Evolutionary conservation across 2,113 vertebrate species (phyloP).

Genomic region (Neotragus moschatus): DNA sequence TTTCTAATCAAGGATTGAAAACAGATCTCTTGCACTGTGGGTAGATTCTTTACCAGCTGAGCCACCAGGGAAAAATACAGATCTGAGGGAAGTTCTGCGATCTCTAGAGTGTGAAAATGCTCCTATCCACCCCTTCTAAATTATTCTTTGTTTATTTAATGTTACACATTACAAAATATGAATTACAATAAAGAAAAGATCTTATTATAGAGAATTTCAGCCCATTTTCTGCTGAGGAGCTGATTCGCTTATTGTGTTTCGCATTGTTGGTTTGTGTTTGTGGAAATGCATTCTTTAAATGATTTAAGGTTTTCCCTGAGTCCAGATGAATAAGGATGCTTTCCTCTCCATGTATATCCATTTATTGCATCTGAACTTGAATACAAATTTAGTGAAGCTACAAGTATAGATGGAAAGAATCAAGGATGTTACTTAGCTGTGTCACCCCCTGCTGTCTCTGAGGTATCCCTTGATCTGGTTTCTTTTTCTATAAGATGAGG

Average conservation of each 20-base stretch:
- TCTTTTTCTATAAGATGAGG: background rate
- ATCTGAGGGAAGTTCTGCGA: background rate
- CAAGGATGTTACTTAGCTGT: background rate
- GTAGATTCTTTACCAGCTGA: background rate
- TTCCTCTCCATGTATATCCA: background rate
- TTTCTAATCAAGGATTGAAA: background rate
- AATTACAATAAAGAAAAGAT: conserved; percentile 56
- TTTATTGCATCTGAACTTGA: background rate
- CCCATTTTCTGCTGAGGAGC: background rate
- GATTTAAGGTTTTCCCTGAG: background rate
- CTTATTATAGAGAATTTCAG: conserved; percentile 16
- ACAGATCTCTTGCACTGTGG: background rate
- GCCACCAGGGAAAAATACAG: background rate
- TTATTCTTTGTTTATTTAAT: conserved; percentile 47
- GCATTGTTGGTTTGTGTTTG: background rate
- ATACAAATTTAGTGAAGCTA: background rate
- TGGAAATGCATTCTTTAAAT: background rate
- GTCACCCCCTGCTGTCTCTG: background rate
- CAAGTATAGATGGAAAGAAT: background rate
- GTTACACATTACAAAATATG: conserved; percentile 22
- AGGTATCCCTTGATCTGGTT: background rate
- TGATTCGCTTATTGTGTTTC: conserved; percentile 46
- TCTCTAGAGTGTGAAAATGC: background rate
- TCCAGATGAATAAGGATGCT: background rate
- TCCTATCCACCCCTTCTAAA: conserved; percentile 6